Conservation (phyloP, 2,888 invertebrate genomes). For the Spodoptera littoralis region DNA sequence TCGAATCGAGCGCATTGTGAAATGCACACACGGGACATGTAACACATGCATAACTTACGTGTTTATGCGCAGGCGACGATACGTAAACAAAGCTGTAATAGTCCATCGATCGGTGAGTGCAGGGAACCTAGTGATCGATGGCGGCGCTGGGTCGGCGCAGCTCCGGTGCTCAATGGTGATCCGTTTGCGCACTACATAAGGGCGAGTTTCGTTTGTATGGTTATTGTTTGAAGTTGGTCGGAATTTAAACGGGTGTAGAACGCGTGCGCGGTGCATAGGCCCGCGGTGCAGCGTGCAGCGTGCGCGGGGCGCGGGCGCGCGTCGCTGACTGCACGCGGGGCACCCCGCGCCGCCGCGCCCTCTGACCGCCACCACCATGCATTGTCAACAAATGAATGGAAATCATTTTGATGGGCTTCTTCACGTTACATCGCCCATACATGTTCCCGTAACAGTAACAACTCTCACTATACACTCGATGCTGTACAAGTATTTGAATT, state of each 20-base stretch:
- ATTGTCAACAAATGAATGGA: slow-evolving; percentile 86
- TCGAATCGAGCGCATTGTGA: slow-evolving; percentile 75
- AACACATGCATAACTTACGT: slow-evolving; percentile 84
- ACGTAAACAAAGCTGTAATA: slow-evolving; percentile 76
- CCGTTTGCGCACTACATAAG: slow-evolving; percentile 37
- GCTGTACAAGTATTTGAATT: slow-evolving; percentile 23
- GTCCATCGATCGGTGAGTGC: slow-evolving; percentile 66
- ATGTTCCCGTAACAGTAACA: slow-evolving; percentile 33
- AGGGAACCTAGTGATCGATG: slow-evolving; percentile 60
- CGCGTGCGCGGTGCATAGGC: slow-evolving; percentile 64
- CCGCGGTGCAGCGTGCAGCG: slow-evolving; percentile 72
- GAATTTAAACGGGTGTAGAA: slow-evolving; percentile 60
- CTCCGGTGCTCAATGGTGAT: slow-evolving; percentile 36
- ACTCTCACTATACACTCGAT: slow-evolving; percentile 20
- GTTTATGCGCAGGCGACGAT: slow-evolving; percentile 71
- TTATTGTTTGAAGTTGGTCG: slow-evolving; percentile 44
- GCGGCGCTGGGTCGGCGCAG: slow-evolving; percentile 56
- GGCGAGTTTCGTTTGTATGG: slow-evolving; percentile 40
- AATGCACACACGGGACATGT: slow-evolving; percentile 75
- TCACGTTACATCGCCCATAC: slow-evolving; percentile 56
- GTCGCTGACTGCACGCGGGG: slow-evolving; percentile 69
- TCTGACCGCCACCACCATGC: slow-evolving; percentile 74
- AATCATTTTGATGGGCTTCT: slow-evolving; percentile 73
- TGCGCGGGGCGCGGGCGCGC: slow-evolving; percentile 76
- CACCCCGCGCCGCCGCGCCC: slow-evolving; percentile 77